Conservation (phyloP, 2,797 vertebrate genomes). For the Acanthiza pusilla region DNA sequence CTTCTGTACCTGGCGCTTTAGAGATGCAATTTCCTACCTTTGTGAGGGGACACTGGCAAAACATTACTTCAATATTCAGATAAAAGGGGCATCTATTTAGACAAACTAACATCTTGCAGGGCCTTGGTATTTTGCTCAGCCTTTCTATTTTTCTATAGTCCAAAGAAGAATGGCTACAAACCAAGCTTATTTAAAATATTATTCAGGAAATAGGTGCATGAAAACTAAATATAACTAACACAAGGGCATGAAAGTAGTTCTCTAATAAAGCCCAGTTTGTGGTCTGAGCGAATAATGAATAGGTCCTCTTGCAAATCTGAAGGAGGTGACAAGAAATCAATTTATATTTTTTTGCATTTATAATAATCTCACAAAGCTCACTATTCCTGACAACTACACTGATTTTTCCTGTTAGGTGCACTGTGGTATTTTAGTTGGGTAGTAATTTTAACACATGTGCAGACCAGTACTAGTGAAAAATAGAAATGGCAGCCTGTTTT, state of each 20-base stretch:
- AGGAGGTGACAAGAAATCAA: not conserved
- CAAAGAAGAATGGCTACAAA: not conserved
- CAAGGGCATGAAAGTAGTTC: not conserved
- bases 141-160: not conserved
- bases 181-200: not conserved
- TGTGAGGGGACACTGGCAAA: not conserved
- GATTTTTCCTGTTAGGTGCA: not conserved
- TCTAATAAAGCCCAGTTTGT: not conserved
- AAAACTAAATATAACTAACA: not conserved
- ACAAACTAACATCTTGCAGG: not conserved
- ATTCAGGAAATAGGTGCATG: not conserved
- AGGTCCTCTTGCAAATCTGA: not conserved
- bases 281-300: not conserved
- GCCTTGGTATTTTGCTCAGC: not conserved
- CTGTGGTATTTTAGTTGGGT: not conserved
- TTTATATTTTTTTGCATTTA: not conserved
- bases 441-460: not conserved
- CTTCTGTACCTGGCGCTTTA: not conserved
- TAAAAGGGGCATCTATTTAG: not conserved
- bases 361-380: not conserved
- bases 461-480: not conserved
- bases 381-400: not conserved
- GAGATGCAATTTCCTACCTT: not conserved
- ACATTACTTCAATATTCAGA: not conserved
- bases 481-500: not conserved